Evolutionary conservation across 2,888 invertebrate genomes (phyloP), one percentile per base, ranked within the genome.

Genomic region (Chrysomela aeneicollis): DNA sequence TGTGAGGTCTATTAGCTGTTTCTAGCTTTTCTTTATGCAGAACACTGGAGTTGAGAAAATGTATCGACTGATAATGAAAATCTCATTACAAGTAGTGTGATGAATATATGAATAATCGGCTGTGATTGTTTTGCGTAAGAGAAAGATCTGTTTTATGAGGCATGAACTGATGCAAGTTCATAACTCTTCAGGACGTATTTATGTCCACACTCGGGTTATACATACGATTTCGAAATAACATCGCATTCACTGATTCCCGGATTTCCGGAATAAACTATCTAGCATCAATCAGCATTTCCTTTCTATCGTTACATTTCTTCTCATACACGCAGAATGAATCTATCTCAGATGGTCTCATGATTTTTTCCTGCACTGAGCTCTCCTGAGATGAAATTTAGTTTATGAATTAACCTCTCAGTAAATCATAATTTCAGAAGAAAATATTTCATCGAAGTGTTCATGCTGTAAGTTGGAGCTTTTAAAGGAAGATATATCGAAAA

Each of bases 401-500:
- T 12, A 6, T 35, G 26, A 6, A 10, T 35, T 35, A 9, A 35
- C 35, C 10, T 35, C 12, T 35, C 35, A 2, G 9, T 35, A 35
- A 35, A 6, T 35, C 35, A 10, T 35, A 9, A 35, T 6, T 35
- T 10, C 35, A 10, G 35, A 6, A 2, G 6, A 10, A 35, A 12
- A 35, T 35, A 35, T 10, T 2, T 10, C 12, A 10, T 10, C 10
- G 12, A 2, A 10, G 12, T 35, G 12, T 35, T 6, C 9, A 2
- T 6, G 2, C 2, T 12, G 12, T 35, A 35, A 35, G 5, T 35
- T 35, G 35, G 10, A 35, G 35, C 35, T 6, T 35, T 12, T 35
- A 35, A 35, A 35, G 35, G 9, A 35, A 42, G 42, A 42, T 42
- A 42, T 42, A 42, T 42, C 42, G 42, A 42, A 42, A 42, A 42